Base-by-base conservation (phyloP, 1,140 invertebrate genomes). In the Sinonovacula constricta region DNA sequence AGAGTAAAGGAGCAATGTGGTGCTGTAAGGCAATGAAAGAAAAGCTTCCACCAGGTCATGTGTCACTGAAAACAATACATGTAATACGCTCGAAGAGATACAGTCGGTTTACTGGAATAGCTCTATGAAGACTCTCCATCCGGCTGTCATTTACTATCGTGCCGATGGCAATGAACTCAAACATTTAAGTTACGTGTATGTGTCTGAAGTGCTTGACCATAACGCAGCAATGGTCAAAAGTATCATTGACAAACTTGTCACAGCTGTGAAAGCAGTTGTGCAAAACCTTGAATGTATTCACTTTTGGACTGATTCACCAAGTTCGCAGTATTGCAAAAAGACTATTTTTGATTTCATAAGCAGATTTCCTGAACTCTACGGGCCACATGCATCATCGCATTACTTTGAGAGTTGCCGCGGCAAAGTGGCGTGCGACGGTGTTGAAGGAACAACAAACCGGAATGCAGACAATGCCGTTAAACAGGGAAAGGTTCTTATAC, bases 281-380 rank as follows among this genome's bases (percentile, higher is more conserved):
- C 12, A 10, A 0, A 26, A 56, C 5, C 10, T 69, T 5, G 7
- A 76, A 56, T 2, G 1, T 33, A 39, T 80, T 33, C 81, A 82
- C 51, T 80, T 81, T 54, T 80, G 72, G 79, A 77, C 71, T 26
- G 72, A 80, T 39, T 33, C 57, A 22, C 79, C 72, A 10, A 60
- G 69, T 2, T 79, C 81, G 7, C 79, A 83, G 56, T 80, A 82
- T 31, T 18, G 71, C 15, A 80, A 80, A 24, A 53, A 39, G 36
- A 60, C 39, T 14, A 69, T 74, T 1, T 76, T 80, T 26, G n/a
- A 57, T 31, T 26, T 66, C 14, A 49, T 83, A 15, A 26, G 51
- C 15, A 0, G 53, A 14, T 68, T 67, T 49, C 31, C 30, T 49
- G 31, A 12, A n/a, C 31, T 51, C 0, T 63, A 51, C 57, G 51